Percentiles rank a stretch among this genome's conserved stretches.
Evolutionary conservation across 2,113 vertebrate genomes (phyloP).

Genomic region (Triplophysa siluroides): DNA sequence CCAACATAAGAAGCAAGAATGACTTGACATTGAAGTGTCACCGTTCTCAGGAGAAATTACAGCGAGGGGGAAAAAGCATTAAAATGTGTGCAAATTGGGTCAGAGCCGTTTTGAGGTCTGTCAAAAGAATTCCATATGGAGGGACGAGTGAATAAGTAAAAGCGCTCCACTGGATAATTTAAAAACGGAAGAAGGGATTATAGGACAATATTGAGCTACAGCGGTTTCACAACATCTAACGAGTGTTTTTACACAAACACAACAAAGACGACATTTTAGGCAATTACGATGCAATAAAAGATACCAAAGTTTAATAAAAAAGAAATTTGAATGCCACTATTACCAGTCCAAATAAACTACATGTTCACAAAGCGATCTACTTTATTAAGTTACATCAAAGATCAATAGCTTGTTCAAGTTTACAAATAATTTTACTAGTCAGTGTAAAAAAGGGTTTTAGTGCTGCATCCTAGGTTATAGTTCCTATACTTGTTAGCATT

Average conservation of each 20-base stretch:
- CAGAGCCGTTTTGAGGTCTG: conserved; percentile 13
- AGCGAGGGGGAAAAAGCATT: background rate
- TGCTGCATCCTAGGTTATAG: too few relatives aligned
- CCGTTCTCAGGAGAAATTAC: background rate
- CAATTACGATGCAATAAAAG: background rate
- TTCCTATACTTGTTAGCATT: too few relatives aligned
- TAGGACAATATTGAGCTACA: background rate
- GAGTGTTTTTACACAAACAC: background rate
- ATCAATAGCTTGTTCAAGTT: too few relatives aligned
- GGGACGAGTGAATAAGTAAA: conserved; percentile 6
- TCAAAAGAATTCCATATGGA: conserved; percentile 9
- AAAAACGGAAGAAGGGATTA: conserved; percentile 2
- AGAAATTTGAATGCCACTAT: too few relatives aligned
- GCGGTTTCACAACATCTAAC: background rate
- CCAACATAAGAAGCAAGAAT: background rate
- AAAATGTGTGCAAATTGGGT: conserved; percentile 2
- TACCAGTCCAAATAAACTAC: too few relatives aligned
- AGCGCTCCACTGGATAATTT: conserved; percentile 7
- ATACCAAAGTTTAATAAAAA: background rate
- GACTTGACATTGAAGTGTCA: conserved; percentile 21
- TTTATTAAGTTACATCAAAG: too few relatives aligned
- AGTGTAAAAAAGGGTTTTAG: too few relatives aligned
- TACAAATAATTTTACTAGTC: too few relatives aligned
- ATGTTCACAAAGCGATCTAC: too few relatives aligned
- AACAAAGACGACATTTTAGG: background rate